Evolutionary conservation across 2,113 vertebrate genomes (phyloP).

Genomic region (Lycaon pictus): DNA sequence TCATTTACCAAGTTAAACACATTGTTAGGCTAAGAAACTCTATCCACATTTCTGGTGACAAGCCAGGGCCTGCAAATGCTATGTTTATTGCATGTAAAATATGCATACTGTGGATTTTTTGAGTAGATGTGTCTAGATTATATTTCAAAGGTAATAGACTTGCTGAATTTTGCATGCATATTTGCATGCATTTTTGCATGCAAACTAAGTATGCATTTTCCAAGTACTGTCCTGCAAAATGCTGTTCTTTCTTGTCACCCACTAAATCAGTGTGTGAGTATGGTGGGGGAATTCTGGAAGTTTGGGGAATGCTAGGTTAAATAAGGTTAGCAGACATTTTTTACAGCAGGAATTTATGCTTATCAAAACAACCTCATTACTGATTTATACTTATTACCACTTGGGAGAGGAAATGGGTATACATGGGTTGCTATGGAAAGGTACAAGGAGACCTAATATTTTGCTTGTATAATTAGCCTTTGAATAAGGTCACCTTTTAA

Average conservation of each 20-base stretch:
- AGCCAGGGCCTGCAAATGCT: background rate
- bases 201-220: background rate
- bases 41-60: background rate
- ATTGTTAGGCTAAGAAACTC: background rate
- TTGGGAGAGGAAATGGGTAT: background rate
- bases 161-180: background rate
- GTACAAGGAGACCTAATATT: background rate
- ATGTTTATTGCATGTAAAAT: background rate
- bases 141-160: background rate
- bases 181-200: background rate
- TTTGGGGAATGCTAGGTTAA: background rate
- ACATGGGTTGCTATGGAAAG: background rate
- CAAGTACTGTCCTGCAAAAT: background rate
- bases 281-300: background rate
- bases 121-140: background rate
- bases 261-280: background rate
- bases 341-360: background rate
- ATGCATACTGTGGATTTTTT: background rate
- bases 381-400: background rate
- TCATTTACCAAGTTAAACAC: constrained; percentile 23
- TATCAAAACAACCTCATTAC: background rate
- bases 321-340: constrained; percentile 13
- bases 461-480: constrained; percentile 19
- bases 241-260: background rate
- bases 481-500: background rate